phyloP scores from a whole-genome alignment of 2,797 vertebrate species.

The Urocyon cinereoargenteus region DNA sequence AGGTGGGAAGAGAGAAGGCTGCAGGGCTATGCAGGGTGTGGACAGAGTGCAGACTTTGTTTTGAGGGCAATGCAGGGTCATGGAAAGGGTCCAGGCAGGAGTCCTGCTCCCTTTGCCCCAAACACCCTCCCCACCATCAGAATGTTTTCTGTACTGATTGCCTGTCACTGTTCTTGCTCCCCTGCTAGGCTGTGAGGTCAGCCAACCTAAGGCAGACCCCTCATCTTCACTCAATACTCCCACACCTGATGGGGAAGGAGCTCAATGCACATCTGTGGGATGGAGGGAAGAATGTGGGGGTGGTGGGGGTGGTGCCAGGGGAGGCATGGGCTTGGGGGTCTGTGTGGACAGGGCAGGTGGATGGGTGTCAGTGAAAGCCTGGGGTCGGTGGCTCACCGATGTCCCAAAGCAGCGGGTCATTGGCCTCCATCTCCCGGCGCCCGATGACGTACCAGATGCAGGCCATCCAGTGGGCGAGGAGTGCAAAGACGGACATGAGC shows the following conservation, averaged over 20 bases:
- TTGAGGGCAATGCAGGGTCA: background rate
- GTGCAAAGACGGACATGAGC: slow-evolving; percentile 97
- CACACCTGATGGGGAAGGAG: background rate
- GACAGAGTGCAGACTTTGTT: background rate
- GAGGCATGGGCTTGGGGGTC: background rate
- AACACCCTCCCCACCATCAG: background rate
- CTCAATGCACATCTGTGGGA: background rate
- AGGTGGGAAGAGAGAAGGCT: background rate
- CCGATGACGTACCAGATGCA: slow-evolving; percentile 98
- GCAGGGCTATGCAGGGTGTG: no score
- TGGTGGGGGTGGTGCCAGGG: background rate
- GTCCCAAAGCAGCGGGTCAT: slow-evolving; percentile 95
- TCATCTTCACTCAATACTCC: background rate
- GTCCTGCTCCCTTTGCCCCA: background rate
- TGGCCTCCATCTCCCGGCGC: slow-evolving; percentile 94
- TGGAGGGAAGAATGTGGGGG: background rate
- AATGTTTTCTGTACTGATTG: background rate
- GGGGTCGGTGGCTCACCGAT: slow-evolving; percentile 92
- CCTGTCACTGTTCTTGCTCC: background rate
- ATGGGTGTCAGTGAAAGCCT: background rate
- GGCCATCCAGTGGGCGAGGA: slow-evolving; percentile 98
- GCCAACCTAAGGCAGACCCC: background rate
- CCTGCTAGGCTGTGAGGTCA: background rate
- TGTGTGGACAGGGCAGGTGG: background rate
- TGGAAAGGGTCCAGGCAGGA: background rate